Base-by-base conservation (phyloP, 2,888 invertebrate species). In the Phyllotreta cruciferae region DNA sequence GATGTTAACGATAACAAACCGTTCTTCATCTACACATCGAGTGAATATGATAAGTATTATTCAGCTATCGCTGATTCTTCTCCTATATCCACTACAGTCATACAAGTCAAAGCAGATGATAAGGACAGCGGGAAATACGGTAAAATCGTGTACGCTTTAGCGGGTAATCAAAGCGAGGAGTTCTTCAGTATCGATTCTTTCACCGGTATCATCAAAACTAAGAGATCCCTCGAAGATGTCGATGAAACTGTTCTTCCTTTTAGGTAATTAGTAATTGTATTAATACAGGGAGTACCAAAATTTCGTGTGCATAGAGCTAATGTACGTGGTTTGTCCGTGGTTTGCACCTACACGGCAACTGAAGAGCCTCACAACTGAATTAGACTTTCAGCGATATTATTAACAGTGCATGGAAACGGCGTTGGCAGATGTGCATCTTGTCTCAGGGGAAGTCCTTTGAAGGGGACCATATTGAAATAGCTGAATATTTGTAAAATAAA, bases 1-100 rank as follows among this genome's bases (percentile, higher is more conserved):
- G 96, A 97, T 78, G 88, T 93, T 0, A 97, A 97, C 78, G 96
- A 97, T 78, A 96, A 96, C 78, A 85, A 86, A 0, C 96, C 97
- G 0, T 85, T 87, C 71, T 97, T 96, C 77, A 80, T 90, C 0
- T 92, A 90, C 73, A 89, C 90, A 0, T 81, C 83, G 1, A 3
- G 49, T 2, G 63, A 64, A 24, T 41, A 85, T 56, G 87, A 86
- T 58, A 90, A 91, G 55, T 95, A 92, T 79, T 93, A 91, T 74
- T 91, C 91, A 0, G 91, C 94, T 0, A 87, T 95, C 1, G 86
- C 91, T 0, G 85, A 87, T 53, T 88, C 90, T 71, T 88, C 91
- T 68, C 86, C 90, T 58, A 84, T 94, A 63, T 89, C 90, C 7
- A 89, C 91, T 3, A 87, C 90, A 39, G 90, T 96, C 3, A 78